Evolutionary conservation across 2,113 vertebrate species (phyloP), one percentile per base, ranked within the genome.

Genomic region (Melanocharis versteri): DNA sequence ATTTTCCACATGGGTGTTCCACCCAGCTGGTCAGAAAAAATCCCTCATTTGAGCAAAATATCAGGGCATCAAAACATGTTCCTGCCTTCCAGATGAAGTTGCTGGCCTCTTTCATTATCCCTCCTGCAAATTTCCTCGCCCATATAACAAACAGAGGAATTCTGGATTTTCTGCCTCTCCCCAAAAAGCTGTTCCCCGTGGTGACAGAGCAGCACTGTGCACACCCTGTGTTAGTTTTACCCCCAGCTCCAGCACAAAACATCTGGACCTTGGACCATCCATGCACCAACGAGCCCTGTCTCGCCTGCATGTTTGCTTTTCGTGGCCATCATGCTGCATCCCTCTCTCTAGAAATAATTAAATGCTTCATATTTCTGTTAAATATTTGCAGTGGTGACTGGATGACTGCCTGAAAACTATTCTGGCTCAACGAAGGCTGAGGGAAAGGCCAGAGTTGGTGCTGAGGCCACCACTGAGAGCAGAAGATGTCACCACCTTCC

Each of bases 1-100:
- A 93, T 96, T 96, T 97, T 96, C 93, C 94, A 96, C 91, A 79
- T 21, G 58, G 91, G 84, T 94, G 87, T 94, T 96, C 77, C 82
- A 88, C 91, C 75, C 93, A 93, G 66, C 50, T 83, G 37, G n/a
- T 93, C 84, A 96, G 62, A 68, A 91, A 79, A 91, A 60, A 23
- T 1, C 21, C 27, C 22, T 58, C 8, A 3, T 73, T 70, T 39
- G 33, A 90, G 75, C 66, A 66, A 95, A 95, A 58, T 72, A 83
- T 90, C 62, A 87, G 80, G 72, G 39, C 76, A 62, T 83, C 10
- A 0, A 51, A 87, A 91, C 68, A 26, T 1, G 45, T 22, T 66
- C 65, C 35, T 88, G 87, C 42, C 70, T 88, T 85, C 90, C 42
- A 20, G 21, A 57, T 35, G 45, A 83, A 62, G 87, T 14, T 33